Conservation (phyloP, 1,140 invertebrate genomes). For the Drosophila simulans region DNA sequence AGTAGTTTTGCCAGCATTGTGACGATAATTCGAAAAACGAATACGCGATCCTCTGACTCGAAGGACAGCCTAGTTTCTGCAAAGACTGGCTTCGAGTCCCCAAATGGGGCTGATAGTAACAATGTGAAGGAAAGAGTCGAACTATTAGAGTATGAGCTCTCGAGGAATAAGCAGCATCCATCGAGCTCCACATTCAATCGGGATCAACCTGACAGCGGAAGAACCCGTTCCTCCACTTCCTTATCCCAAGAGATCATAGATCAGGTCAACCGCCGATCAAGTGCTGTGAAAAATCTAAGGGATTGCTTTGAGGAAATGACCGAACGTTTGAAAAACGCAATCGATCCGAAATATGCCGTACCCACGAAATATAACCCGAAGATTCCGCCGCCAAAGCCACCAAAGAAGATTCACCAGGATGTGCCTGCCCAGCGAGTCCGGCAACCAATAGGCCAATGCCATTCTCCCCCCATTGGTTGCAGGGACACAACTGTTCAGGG, state of each 20-base stretch:
- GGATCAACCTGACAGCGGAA: not conserved
- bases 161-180: not conserved
- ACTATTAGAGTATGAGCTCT: not conserved
- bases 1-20: not conserved
- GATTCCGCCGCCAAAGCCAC: not conserved
- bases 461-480: not conserved
- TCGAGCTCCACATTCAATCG: not conserved
- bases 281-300: constrained; percentile 10
- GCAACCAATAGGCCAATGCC: not conserved
- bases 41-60: not conserved
- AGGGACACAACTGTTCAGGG: not conserved
- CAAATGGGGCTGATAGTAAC: too few species aligned
- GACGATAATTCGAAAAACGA: not conserved
- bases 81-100: not conserved
- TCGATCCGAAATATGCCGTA: not conserved
- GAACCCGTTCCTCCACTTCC: not conserved
- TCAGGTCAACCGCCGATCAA: not conserved
- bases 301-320: constrained; percentile 29
- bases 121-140: not conserved
- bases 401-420: not conserved
- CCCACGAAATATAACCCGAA: not conserved
- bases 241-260: not conserved
- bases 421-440: not conserved
- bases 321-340: not conserved
- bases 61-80: too few species aligned